These are phyloP conservation scores for Neodontobutis hainanensis DNA, from an alignment of 2,113 vertebrate genomes.

Conservation along the genomic window DNA sequence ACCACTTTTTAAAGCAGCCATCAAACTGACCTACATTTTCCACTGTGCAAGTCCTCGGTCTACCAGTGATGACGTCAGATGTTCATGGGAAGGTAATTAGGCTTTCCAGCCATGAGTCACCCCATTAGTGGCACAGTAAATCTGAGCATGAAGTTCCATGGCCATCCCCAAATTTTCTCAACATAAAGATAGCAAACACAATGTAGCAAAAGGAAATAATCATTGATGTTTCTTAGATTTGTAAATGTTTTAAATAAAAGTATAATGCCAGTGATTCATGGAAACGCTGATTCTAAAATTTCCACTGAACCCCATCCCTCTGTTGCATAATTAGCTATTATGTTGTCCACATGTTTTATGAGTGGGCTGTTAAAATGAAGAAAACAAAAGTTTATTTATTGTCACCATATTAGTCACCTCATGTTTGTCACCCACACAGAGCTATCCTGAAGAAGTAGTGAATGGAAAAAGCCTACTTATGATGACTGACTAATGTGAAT, in stretches of 20 bases:
- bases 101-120: constrained; percentile 61
- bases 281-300: constrained; percentile 23
- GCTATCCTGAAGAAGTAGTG: background rate
- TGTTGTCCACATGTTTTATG: background rate
- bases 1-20: constrained; percentile 17
- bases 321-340: constrained; percentile 11
- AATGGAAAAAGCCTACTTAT: background rate
- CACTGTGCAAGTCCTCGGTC: constrained; percentile 28
- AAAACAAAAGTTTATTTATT: no score
- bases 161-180: constrained; percentile 32
- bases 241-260: constrained; percentile 6
- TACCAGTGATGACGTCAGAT: constrained; percentile 43
- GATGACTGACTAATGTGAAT: no score
- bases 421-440: background rate
- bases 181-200: constrained; percentile 8
- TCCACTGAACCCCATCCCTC: constrained; percentile 19
- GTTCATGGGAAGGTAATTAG: constrained; percentile 65
- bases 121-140: constrained; percentile 45
- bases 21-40: constrained; percentile 56
- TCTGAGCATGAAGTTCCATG: constrained; percentile 58
- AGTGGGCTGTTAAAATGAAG: background rate
- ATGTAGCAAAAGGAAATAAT: background rate
- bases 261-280: background rate
- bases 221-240: constrained; percentile 3
- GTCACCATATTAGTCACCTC: background rate